phyloP scores from a whole-genome alignment of 2,888 invertebrate species.

The Calliphora vomitoria region DNA sequence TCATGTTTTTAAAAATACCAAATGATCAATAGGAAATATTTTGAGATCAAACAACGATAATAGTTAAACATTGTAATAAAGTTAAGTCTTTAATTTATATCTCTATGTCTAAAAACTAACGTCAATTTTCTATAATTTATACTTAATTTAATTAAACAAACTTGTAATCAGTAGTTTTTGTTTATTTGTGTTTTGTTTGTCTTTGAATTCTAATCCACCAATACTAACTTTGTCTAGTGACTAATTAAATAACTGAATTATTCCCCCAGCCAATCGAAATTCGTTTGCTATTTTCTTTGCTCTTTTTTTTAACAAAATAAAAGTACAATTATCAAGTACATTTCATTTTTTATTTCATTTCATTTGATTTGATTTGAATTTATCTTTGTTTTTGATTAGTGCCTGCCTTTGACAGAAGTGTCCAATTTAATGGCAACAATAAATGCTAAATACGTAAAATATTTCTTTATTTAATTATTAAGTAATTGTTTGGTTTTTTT shows the following conservation, averaged over 20 bases:
- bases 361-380: constrained; percentile 6
- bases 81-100: constrained; percentile 9
- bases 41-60: constrained; percentile 20
- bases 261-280: constrained; percentile 52
- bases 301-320: not conserved
- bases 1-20: constrained; percentile 6
- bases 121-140: not conserved
- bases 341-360: constrained; percentile 27
- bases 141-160: constrained; percentile 10
- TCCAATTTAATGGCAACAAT: constrained; percentile 15
- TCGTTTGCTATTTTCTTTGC: constrained; percentile 17
- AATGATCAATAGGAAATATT: constrained; percentile 21
- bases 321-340: constrained; percentile 45
- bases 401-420: constrained; percentile 48
- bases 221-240: constrained; percentile 33
- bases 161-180: constrained; percentile 11
- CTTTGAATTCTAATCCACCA: constrained; percentile 22
- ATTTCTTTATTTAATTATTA: constrained; percentile 51
- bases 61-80: not conserved
- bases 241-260: constrained; percentile 27
- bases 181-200: constrained; percentile 17
- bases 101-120: not conserved
- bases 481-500: constrained; percentile 54
- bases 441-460: constrained; percentile 6
- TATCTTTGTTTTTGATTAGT: constrained; percentile 53